Percentiles rank a stretch among this genome's conserved stretches.
Conservation (phyloP, 35 echinoderm and acorn worm genomes). For the Nesometra sesokonis region DNA sequence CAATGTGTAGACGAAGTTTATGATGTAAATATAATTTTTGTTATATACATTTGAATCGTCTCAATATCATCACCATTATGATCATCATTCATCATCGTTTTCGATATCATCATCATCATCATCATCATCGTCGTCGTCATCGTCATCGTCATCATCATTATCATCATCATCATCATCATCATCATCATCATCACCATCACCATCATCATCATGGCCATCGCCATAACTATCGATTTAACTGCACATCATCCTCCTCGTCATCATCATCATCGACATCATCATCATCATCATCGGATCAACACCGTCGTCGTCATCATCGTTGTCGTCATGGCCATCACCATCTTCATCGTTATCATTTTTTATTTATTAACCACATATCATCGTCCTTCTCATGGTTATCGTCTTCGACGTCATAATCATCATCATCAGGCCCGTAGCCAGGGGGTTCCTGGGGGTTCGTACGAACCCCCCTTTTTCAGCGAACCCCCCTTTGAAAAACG, state of each 20-base stretch:
- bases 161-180: neutral
- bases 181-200: neutral
- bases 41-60: no score
- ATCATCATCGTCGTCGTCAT: neutral
- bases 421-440: no score
- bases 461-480: no score
- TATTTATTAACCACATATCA: neutral
- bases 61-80: no score
- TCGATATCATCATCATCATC: neutral
- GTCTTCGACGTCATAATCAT: no score
- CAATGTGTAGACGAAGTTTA: slow-evolving; percentile 53
- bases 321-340: neutral
- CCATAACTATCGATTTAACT: neutral
- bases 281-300: no score
- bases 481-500: no score
- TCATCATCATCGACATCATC: no score
- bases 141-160: neutral
- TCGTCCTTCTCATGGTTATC: no score
- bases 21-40: slow-evolving; percentile 18
- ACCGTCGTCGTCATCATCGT: neutral
- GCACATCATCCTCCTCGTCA: neutral
- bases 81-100: no score
- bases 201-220: neutral
- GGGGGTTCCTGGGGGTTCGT: no score
- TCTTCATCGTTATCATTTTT: neutral